A percentile compares a stretch with the other conserved stretches of the same genome.
Evolutionary conservation across 2,888 invertebrate genomes (phyloP).

Genomic region (Gerris lacustris): DNA sequence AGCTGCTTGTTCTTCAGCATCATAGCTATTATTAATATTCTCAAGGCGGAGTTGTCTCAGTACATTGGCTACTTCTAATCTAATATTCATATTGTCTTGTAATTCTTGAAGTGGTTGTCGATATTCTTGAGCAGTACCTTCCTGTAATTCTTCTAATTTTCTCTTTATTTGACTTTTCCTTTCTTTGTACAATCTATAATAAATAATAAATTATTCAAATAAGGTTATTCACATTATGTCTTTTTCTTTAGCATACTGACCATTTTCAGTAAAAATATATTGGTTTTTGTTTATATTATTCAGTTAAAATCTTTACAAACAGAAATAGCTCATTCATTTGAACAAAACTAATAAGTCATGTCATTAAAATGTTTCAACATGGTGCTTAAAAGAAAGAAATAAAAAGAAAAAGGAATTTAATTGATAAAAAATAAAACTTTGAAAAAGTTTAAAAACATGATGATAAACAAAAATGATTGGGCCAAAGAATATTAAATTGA

Average conservation of each 20-base stretch:
- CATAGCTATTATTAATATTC: slow-evolving; percentile 73
- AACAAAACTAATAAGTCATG: no score
- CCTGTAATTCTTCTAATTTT: slow-evolving; percentile 72
- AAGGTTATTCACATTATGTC: background rate
- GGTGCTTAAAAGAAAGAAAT: no score
- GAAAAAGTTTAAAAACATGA: no score
- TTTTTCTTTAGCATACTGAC: no score
- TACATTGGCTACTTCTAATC: slow-evolving; percentile 83
- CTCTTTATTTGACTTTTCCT: slow-evolving; percentile 69
- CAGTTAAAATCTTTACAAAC: slow-evolving; percentile 4
- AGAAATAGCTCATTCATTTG: background rate
- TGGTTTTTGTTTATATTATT: background rate
- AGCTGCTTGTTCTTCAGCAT: slow-evolving; percentile 80
- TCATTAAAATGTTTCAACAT: no score
- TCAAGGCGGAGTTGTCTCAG: slow-evolving; percentile 63
- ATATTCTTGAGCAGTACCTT: slow-evolving; percentile 79
- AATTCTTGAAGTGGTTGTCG: slow-evolving; percentile 71
- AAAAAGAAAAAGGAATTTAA: no score
- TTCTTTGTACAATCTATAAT: slow-evolving; percentile 57
- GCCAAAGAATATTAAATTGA: no score
- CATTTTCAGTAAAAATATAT: background rate
- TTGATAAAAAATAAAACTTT: no score
- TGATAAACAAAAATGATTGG: no score
- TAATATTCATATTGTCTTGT: slow-evolving; percentile 71
- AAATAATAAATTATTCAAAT: slow-evolving; percentile 2